These are phyloP conservation scores for Ptiloglossa arizonensis DNA, from an alignment of 1,140 invertebrate species.

Conservation along the genomic window DNA sequence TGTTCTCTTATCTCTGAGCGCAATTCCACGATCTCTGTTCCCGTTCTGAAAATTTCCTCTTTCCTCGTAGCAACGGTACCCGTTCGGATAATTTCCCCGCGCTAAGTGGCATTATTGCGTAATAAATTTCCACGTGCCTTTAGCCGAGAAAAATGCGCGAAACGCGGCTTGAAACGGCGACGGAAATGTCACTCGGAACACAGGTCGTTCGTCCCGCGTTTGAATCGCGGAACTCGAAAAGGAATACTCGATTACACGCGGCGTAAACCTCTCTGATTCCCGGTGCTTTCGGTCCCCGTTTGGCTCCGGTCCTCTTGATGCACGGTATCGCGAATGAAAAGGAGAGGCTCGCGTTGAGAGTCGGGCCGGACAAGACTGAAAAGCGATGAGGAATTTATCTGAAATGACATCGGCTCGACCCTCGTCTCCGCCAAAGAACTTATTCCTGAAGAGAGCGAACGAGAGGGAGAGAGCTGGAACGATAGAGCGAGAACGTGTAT, in stretches of 20 bases:
- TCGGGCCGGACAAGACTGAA: conserved; percentile 65
- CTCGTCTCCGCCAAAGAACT: conserved; percentile 65
- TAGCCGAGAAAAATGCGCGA: no score
- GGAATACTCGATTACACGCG: conserved; percentile 29
- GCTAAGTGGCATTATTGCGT: no score
- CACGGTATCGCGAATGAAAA: conserved; percentile 27
- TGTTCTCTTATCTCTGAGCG: no score
- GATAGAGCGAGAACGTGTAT: conserved; percentile 11
- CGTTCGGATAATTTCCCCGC: no score
- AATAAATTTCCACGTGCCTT: no score
- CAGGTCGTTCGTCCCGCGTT: no score
- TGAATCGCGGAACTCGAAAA: neutral
- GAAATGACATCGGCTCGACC: conserved; percentile 79
- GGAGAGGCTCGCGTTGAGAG: neutral
- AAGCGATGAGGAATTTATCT: conserved; percentile 78
- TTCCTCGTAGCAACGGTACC: no score
- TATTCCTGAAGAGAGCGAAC: conserved; percentile 44
- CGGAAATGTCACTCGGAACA: no score
- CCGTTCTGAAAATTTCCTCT: no score
- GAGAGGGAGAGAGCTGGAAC: conserved; percentile 11
- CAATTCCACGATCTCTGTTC: no score
- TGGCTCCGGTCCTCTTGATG: conserved; percentile 23
- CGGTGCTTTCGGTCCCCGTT: neutral
- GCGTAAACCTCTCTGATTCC: conserved; percentile 11
- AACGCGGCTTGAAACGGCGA: no score